Percentiles rank a stretch among this genome's conserved stretches.
phyloP scores from a whole-genome alignment of 1,140 invertebrate genomes.

The Drosophila bipectinata region DNA sequence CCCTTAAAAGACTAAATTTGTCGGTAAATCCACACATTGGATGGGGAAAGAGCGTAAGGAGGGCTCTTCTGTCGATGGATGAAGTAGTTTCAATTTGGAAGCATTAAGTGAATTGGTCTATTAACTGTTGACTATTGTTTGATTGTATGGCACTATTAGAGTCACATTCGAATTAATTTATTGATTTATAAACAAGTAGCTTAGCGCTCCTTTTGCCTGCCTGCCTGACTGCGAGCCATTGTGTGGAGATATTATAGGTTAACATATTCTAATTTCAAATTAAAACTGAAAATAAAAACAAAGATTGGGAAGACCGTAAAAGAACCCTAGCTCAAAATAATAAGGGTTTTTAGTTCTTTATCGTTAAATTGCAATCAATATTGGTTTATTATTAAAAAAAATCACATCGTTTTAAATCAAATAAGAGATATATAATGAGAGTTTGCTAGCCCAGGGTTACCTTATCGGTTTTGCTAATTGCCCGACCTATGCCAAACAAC shows the following conservation, averaged over 20 bases:
- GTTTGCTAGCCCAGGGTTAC: conserved; percentile 13
- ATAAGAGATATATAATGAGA: conserved; percentile 48
- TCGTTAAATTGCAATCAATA: conserved; percentile 27
- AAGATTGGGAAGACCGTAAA: conserved; percentile 72
- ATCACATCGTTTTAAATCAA: conserved; percentile 70
- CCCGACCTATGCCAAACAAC: background rate
- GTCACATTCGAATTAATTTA: conserved; percentile 63
- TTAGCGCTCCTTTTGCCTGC: conserved; percentile 5
- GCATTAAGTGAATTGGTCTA: conserved; percentile 1
- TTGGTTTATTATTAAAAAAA: conserved; percentile 56
- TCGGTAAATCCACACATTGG: conserved; percentile 50
- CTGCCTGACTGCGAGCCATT: conserved; percentile 25
- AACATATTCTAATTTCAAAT: conserved; percentile 63
- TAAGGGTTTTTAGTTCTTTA: conserved; percentile 22
- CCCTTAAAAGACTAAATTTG: conserved; percentile 73
- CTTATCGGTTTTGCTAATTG: background rate
- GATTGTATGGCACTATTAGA: conserved; percentile 72
- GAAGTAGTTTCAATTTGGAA: conserved; percentile 1
- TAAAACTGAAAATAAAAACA: conserved; percentile 76
- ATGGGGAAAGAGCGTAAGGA: background rate
- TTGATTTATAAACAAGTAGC: conserved; percentile 12
- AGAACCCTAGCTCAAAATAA: conserved; percentile 39
- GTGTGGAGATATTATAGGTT: conserved; percentile 46
- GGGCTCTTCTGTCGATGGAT: conserved; percentile 14
- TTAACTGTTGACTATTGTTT: conserved; percentile 62